Conservation (phyloP, 37 sponge, comb jelly and placozoan species). For the Corticium candelabrum region DNA sequence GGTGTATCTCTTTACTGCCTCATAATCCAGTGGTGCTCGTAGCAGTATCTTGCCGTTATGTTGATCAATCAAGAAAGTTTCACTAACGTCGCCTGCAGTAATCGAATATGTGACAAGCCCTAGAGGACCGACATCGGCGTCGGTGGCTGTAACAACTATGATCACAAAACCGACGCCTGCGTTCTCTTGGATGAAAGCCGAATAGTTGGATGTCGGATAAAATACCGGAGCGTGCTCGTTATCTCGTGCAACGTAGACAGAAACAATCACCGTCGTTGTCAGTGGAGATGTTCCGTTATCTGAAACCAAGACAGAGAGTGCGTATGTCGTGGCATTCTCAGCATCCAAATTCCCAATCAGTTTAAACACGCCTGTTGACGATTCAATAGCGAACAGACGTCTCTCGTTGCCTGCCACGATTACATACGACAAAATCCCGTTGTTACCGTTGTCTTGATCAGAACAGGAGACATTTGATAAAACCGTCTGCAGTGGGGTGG, state of each 20-base stretch:
- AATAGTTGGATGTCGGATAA: background rate
- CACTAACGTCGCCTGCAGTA: background rate
- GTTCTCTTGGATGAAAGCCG: background rate
- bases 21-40: slow-evolving; percentile 40
- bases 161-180: background rate
- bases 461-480: background rate
- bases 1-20: slow-evolving; percentile 17
- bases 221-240: background rate
- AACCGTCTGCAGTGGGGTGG: background rate
- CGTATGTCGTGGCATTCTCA: background rate
- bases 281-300: background rate
- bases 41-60: slow-evolving; percentile 28
- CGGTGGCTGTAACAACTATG: background rate
- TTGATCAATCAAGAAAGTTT: slow-evolving; percentile 29
- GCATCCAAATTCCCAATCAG: background rate
- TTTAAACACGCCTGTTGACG: background rate
- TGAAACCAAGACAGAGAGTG: background rate
- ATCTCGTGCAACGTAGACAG: background rate
- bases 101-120: background rate
- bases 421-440: background rate
- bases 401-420: background rate
- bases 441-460: background rate
- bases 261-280: background rate
- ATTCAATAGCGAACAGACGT: background rate
- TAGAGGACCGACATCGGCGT: background rate